Percentiles rank a stretch among this genome's conserved stretches.
phyloP scores from a whole-genome alignment of 2,888 invertebrate species.

The Cyclophora albipunctata region DNA sequence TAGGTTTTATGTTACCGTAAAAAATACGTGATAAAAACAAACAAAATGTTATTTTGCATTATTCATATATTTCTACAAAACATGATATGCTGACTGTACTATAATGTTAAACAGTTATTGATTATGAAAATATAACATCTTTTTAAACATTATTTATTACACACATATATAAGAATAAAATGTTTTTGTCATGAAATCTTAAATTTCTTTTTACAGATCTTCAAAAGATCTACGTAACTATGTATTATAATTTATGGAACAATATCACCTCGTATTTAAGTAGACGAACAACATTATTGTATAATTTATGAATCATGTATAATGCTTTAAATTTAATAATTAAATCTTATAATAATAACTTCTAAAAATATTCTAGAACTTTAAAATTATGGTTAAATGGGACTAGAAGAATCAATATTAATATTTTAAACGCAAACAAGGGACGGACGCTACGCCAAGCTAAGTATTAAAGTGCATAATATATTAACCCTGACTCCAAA shows the following conservation, averaged over 20 bases:
- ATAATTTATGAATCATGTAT: not conserved
- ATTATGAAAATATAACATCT: constrained; percentile 49
- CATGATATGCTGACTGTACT: constrained; percentile 62
- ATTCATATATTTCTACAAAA: constrained; percentile 64
- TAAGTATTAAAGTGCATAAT: constrained; percentile 24
- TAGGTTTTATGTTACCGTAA: not conserved
- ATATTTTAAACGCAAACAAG: constrained; percentile 38
- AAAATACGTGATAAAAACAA: constrained; percentile 1
- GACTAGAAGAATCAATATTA: constrained; percentile 56
- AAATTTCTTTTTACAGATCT: constrained; percentile 50
- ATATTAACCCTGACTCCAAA: constrained; percentile 21
- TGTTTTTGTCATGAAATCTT: constrained; percentile 50
- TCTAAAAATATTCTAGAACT: not conserved
- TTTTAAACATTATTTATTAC: constrained; percentile 7
- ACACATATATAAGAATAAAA: constrained; percentile 11
- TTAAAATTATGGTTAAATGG: constrained; percentile 29
- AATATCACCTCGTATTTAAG: constrained; percentile 2
- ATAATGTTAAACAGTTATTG: constrained; percentile 28
- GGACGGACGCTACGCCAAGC: constrained; percentile 53
- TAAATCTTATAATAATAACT: not conserved
- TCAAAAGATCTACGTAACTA: constrained; percentile 33
- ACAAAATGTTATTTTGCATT: constrained; percentile 29
- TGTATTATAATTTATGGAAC: constrained; percentile 14
- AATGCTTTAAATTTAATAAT: not conserved
- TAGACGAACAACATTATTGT: not conserved